A percentile compares a stretch with the other conserved stretches of the same genome.
Evolutionary conservation across 1,140 invertebrate species (phyloP).

Genomic region (Neuroterus valhalla): DNA sequence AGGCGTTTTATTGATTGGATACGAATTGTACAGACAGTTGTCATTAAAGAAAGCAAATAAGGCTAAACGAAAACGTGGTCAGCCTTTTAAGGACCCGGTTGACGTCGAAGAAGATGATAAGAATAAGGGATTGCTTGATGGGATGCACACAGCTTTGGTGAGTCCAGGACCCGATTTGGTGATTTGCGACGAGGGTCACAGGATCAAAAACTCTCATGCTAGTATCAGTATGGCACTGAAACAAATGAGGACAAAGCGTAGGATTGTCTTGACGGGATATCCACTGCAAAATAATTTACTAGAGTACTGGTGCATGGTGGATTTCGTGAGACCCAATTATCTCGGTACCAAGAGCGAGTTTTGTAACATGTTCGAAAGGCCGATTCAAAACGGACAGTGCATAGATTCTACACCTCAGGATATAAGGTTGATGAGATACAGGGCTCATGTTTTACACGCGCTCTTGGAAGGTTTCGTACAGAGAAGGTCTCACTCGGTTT

Average conservation of each 20-base stretch:
- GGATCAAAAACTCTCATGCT: conserved; percentile 97
- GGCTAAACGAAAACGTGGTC: conserved; percentile 70
- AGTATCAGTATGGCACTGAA: conserved; percentile 94
- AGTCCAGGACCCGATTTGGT: conserved; percentile 95
- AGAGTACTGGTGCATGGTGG: conserved; percentile 98
- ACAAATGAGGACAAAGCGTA: conserved; percentile 91
- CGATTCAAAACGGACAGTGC: conserved; percentile 96
- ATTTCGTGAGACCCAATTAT: conserved; percentile 96
- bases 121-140: conserved; percentile 90
- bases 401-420: conserved; percentile 94
- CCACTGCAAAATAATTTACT: conserved; percentile 97
- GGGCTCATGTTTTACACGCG: conserved; percentile 93
- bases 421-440: conserved; percentile 90
- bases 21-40: conserved; percentile 95
- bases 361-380: conserved; percentile 96
- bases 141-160: conserved; percentile 90
- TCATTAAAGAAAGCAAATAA: conserved; percentile 83
- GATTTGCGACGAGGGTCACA: conserved; percentile 96
- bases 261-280: conserved; percentile 95
- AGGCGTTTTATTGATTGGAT: conserved; percentile 97
- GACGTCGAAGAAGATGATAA: conserved; percentile 84
- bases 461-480: conserved; percentile 95
- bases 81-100: conserved; percentile 68
- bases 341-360: conserved; percentile 95
- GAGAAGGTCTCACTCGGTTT: conserved; percentile 90